Evolutionary conservation across 2,797 vertebrate species (phyloP), one percentile per base, ranked within the genome.

Genomic region (Lutra lutra): DNA sequence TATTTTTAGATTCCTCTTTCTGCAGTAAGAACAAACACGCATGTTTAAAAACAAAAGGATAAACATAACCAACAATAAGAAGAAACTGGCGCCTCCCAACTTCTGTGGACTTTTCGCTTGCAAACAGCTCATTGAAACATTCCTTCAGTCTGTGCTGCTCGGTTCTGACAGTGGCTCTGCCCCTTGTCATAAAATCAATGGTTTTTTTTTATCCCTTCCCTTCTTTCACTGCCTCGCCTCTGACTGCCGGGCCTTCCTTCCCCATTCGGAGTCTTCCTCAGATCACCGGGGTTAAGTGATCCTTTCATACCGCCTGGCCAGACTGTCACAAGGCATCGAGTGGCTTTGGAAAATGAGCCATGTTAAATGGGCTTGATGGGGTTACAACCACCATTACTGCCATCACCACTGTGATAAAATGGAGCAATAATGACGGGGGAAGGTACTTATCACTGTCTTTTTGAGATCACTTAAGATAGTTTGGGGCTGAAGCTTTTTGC

Each of bases 161-260:
- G 48, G 21, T 96, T 98, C 99, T 99, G 99, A 99, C 98, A 99
- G 99, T 98, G 98, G 98, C 98, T 99, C 99, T 99, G 99, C 98
- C 99, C 98, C 99, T 99, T 99, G 99, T 99, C 99, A 99, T 99
- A 99, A 99, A 99, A 99, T 99, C 99, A 98, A 99, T 99, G 98
- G 92, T 90, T 92, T 98, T 98, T 87, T 91, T 96, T 85, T 51
- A 94, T 95, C 96, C 96, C 85, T 46, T 51, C 29, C 38, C 97
- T 92, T 54, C 96, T 94, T 98, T 87, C 89, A 90, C 98, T 7
- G 78, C 97, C 98, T 99, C 97, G 94, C 98, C 98, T 98, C 98
- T 78, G 97, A 99, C 99, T 99, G 98, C 98, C 40, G 87, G 98
- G 98, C 98, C 98, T 99, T 98, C 98, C 98, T 98, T 99, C 98